phyloP scores from a whole-genome alignment of 2,888 invertebrate genomes.

The Ptychoptera contaminata region DNA sequence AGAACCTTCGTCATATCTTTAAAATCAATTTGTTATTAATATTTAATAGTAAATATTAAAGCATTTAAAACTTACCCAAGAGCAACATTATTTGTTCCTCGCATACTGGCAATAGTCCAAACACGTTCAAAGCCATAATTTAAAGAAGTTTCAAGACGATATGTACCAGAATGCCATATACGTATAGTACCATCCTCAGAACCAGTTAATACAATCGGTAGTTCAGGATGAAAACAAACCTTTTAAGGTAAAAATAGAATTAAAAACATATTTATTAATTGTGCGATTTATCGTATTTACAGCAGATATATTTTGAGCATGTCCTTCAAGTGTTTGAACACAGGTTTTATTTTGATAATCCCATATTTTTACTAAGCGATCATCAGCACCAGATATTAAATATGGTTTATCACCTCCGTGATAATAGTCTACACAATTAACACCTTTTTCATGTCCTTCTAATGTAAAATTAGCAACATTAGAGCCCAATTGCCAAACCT shows the following conservation, averaged over 20 bases:
- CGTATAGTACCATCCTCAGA: constrained; percentile 96
- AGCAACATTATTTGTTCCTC: constrained; percentile 91
- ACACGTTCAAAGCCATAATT: constrained; percentile 97
- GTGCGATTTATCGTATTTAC: constrained; percentile 24
- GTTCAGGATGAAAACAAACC: constrained; percentile 90
- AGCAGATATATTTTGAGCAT: constrained; percentile 89
- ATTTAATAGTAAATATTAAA: too few species aligned
- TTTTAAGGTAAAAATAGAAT: constrained; percentile 89
- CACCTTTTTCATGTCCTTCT: constrained; percentile 96
- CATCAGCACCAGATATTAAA: constrained; percentile 96
- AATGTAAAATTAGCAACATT: constrained; percentile 95
- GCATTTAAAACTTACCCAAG: constrained; percentile 44
- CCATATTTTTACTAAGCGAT: constrained; percentile 96
- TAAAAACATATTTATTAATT: too few species aligned
- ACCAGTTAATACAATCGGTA: constrained; percentile 92
- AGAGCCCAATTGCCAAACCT: constrained; percentile 98
- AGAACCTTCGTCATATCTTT: constrained; percentile 31
- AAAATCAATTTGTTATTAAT: too few species aligned
- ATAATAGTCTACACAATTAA: constrained; percentile 98
- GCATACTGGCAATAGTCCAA: constrained; percentile 89
- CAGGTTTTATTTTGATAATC: constrained; percentile 99
- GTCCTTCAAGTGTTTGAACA: constrained; percentile 94
- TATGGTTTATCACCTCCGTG: constrained; percentile 99
- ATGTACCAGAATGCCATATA: constrained; percentile 98
- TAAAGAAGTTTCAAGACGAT: constrained; percentile 86